Percentiles rank a stretch among this genome's conserved stretches.
Evolutionary conservation across 2,113 vertebrate species (phyloP).

Genomic region (Gadus chalcogrammus): DNA sequence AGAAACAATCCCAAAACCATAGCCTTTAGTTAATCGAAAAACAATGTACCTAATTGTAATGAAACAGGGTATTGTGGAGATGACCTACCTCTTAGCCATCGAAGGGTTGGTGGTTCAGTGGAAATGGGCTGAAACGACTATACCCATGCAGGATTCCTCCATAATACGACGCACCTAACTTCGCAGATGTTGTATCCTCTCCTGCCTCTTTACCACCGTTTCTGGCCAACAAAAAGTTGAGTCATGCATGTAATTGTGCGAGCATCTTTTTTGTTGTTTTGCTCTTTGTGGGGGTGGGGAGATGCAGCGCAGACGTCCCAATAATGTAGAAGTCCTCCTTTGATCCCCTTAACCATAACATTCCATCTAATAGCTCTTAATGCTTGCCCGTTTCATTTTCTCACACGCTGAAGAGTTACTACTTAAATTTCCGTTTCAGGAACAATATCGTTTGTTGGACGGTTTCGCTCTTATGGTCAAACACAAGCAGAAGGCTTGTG

Average conservation of each 20-base stretch:
- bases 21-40: too few relatives aligned
- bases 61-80: too few relatives aligned
- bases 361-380: too few relatives aligned
- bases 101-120: not conserved
- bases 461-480: constrained; percentile 69
- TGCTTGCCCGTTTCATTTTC: too few relatives aligned
- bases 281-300: constrained; percentile 64
- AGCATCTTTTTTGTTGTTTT: constrained; percentile 64
- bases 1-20: too few relatives aligned
- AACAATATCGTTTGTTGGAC: constrained; percentile 27
- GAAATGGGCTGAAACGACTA: not conserved
- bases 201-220: constrained; percentile 21
- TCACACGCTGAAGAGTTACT: not conserved
- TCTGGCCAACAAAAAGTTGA: constrained; percentile 61
- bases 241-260: constrained; percentile 69
- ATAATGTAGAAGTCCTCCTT: constrained; percentile 21
- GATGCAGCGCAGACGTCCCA: constrained; percentile 25
- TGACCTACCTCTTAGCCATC: constrained; percentile 25
- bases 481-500: constrained; percentile 79
- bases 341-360: too few relatives aligned
- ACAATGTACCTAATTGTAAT: too few relatives aligned
- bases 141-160: constrained; percentile 6
- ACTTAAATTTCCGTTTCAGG: not conserved
- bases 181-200: constrained; percentile 53
- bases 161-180: constrained; percentile 9